These are phyloP conservation scores for Shargacucullia verbasci DNA, from an alignment of 2,888 invertebrate species.

Conservation along the genomic window DNA sequence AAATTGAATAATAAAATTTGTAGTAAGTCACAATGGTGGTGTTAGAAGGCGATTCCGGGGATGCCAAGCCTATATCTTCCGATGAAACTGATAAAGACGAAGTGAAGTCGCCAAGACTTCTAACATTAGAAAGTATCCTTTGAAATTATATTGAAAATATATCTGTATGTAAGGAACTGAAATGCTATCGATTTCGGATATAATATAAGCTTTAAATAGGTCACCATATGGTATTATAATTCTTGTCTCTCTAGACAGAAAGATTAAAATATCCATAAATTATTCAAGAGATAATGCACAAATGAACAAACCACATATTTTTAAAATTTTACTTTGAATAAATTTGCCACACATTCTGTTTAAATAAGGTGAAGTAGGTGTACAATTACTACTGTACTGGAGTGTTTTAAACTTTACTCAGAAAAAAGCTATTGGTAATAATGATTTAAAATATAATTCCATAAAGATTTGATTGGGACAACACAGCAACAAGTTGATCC, in stretches of 20 bases:
- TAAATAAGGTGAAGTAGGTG: too few species aligned
- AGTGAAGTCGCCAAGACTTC: conserved; percentile 73
- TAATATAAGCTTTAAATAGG: not conserved
- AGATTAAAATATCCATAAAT: too few species aligned
- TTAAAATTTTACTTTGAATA: too few species aligned
- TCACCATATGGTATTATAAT: conserved; percentile 1
- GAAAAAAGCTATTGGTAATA: too few species aligned
- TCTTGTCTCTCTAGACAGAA: conserved; percentile 1
- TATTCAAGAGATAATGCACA: too few species aligned
- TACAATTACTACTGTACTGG: too few species aligned
- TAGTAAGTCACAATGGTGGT: conserved; percentile 74
- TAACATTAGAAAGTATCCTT: conserved; percentile 90
- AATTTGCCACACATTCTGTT: too few species aligned
- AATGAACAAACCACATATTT: too few species aligned
- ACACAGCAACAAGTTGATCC: too few species aligned
- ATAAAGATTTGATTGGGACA: too few species aligned
- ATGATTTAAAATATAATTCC: too few species aligned
- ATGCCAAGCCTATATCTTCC: conserved; percentile 70
- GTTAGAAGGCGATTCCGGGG: conserved; percentile 78
- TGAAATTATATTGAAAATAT: conserved; percentile 39
- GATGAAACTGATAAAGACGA: conserved; percentile 77
- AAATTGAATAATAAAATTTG: conserved; percentile 25
- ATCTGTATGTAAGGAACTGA: not conserved
- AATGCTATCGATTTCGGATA: not conserved
- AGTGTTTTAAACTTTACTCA: too few species aligned